Conservation (phyloP, 1,140 invertebrate species). For the Rhynchophorus ferrugineus region DNA sequence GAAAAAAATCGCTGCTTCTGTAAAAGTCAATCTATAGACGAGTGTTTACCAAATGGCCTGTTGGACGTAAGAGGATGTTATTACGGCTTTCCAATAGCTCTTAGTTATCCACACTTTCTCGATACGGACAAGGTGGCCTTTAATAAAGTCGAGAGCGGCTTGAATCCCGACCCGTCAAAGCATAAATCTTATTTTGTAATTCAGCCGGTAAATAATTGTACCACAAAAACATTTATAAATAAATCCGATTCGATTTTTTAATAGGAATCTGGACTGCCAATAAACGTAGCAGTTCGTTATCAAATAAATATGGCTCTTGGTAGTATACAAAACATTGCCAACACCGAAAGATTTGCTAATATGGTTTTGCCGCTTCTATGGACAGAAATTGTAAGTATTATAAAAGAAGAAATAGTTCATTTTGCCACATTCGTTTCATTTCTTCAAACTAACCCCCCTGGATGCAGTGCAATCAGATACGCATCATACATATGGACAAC, state of each 20-base stretch:
- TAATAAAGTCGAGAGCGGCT: constrained; percentile 58
- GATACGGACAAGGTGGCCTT: constrained; percentile 67
- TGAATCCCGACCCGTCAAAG: constrained; percentile 60
- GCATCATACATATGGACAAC: too few species aligned
- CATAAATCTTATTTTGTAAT: constrained; percentile 78
- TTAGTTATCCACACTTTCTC: constrained; percentile 86
- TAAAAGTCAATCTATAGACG: constrained; percentile 48
- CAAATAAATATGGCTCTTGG: constrained; percentile 78
- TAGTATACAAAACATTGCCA: constrained; percentile 53
- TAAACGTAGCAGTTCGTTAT: constrained; percentile 64
- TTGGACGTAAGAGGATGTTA: constrained; percentile 75
- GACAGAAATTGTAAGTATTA: constrained; percentile 73
- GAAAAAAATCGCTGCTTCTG: constrained; percentile 75
- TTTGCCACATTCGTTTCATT: constrained; percentile 1
- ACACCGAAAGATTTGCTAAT: constrained; percentile 55
- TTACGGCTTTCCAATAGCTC: constrained; percentile 78
- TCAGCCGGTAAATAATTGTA: constrained; percentile 51
- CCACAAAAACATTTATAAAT: neutral
- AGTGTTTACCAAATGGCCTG: constrained; percentile 61
- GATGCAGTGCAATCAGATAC: too few species aligned
- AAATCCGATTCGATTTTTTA: constrained; percentile 6
- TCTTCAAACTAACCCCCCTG: too few species aligned
- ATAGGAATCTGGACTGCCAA: constrained; percentile 64
- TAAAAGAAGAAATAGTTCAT: neutral
- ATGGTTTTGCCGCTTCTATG: constrained; percentile 67